Conservation (phyloP, 1,140 invertebrate species). For the Panulirus ornatus region DNA sequence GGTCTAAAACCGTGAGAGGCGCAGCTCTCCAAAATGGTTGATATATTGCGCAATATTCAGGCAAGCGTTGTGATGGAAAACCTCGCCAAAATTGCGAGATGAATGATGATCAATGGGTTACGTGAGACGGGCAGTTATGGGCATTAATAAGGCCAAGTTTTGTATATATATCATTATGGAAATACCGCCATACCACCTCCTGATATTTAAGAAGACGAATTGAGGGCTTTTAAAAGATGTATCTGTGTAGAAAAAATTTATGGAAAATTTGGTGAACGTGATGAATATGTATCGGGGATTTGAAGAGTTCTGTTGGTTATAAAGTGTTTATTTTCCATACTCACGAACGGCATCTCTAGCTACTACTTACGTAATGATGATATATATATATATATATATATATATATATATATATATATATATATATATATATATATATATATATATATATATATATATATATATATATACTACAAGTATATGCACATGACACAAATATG, state of each 20-base stretch:
- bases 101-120: conserved; percentile 71
- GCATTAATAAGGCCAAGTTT: conserved; percentile 73
- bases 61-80: conserved; percentile 72
- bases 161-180: conserved; percentile 73
- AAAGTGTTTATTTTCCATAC: conserved; percentile 36
- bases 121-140: conserved; percentile 68
- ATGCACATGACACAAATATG: no score
- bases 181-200: conserved; percentile 64
- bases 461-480: not conserved
- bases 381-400: not conserved
- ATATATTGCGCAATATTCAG: conserved; percentile 73
- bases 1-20: conserved; percentile 56
- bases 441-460: not conserved
- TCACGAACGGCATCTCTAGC: no score
- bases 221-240: conserved; percentile 65
- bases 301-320: not conserved
- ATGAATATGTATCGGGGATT: conserved; percentile 47
- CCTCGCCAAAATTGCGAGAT: conserved; percentile 72
- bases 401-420: no score
- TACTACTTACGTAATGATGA: not conserved
- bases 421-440: not conserved
- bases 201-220: conserved; percentile 67
- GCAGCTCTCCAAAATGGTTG: conserved; percentile 65
- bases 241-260: conserved; percentile 53
- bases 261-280: conserved; percentile 35